phyloP scores from a whole-genome alignment of 2,113 vertebrate genomes.

The Camelus dromedarius region DNA sequence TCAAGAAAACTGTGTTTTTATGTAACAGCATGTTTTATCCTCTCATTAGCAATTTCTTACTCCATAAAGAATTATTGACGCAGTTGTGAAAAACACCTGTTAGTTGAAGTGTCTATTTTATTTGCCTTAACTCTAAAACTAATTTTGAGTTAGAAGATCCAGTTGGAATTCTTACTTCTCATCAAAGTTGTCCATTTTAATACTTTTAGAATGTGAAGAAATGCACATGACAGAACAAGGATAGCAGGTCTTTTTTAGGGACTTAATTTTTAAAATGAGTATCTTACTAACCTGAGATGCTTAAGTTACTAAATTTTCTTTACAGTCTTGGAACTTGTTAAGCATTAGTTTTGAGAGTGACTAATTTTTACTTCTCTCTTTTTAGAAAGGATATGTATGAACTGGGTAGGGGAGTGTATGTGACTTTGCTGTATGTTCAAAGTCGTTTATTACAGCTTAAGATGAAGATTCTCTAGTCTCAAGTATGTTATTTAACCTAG shows the following conservation, averaged over 20 bases:
- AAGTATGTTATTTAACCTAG: constrained; percentile 20
- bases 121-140: constrained; percentile 49
- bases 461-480: constrained; percentile 22
- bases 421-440: neutral
- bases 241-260: neutral
- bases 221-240: neutral
- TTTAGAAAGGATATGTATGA: neutral
- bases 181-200: neutral
- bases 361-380: constrained; percentile 1
- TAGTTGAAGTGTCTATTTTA: neutral
- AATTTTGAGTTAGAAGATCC: constrained; percentile 11
- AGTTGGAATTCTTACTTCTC: neutral
- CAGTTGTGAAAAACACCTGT: neutral
- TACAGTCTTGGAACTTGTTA: neutral
- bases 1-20: constrained; percentile 17
- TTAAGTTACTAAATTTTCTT: constrained; percentile 59
- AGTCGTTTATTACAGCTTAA: constrained; percentile 15
- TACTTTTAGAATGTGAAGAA: constrained; percentile 1
- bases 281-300: neutral
- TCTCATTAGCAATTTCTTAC: constrained; percentile 30
- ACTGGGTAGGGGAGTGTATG: neutral
- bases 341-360: neutral
- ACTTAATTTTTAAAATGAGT: constrained; percentile 35
- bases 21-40: neutral
- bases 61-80: neutral